phyloP scores from a whole-genome alignment of 1,140 invertebrate genomes.

The Aphelenchoides fujianensis region DNA sequence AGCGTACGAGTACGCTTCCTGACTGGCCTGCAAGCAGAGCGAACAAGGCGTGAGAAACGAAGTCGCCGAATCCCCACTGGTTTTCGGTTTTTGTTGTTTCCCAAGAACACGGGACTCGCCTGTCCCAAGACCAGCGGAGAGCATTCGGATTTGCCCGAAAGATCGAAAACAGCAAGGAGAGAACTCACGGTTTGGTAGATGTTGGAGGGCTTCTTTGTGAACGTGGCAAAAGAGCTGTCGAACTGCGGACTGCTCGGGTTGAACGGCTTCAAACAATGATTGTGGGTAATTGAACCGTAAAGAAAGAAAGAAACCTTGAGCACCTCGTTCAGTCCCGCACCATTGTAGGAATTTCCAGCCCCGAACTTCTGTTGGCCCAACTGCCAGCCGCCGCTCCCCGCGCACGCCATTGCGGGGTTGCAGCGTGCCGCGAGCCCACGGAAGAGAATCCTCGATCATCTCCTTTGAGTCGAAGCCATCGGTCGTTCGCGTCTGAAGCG shows the following conservation, averaged over 20 bases:
- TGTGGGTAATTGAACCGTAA: background rate
- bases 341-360: background rate
- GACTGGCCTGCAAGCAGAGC: slow-evolving; percentile 11
- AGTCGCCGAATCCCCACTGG: too few relatives aligned
- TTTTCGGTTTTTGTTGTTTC: background rate
- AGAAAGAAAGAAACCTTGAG: background rate
- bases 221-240: background rate
- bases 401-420: slow-evolving; percentile 47
- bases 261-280: slow-evolving; percentile 6
- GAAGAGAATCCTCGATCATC: slow-evolving; percentile 35
- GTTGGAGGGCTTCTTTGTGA: background rate
- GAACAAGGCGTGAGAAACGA: background rate
- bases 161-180: background rate
- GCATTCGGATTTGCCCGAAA: background rate
- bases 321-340: background rate
- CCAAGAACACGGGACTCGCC: too few relatives aligned
- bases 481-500: background rate
- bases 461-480: background rate
- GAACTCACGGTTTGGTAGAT: slow-evolving; percentile 9
- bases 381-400: slow-evolving; percentile 34
- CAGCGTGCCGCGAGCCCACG: slow-evolving; percentile 49
- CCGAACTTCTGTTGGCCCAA: slow-evolving; percentile 25
- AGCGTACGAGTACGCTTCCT: background rate
- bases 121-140: too few relatives aligned
- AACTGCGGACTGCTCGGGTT: background rate